These are phyloP conservation scores for Eptatretus burgeri DNA, from an alignment of 2,113 vertebrate species.

Conservation along the genomic window DNA sequence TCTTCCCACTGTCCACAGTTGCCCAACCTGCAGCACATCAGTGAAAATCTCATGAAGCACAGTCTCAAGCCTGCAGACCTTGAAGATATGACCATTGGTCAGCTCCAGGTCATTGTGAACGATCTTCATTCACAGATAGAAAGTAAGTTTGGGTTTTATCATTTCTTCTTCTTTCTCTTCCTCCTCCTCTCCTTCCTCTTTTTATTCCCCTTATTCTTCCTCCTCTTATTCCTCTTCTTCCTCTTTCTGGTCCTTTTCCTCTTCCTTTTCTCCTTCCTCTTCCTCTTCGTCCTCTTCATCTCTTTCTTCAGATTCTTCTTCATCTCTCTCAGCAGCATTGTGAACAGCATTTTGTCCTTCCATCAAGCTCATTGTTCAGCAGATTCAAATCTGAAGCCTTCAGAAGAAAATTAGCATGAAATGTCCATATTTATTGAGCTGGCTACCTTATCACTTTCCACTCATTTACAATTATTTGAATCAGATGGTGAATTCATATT, in stretches of 20 bases:
- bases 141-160: conserved; percentile 27
- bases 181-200: background rate
- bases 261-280: background rate
- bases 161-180: background rate
- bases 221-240: background rate
- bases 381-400: too few species aligned
- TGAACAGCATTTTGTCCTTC: too few species aligned
- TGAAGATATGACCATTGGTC: conserved; percentile 78
- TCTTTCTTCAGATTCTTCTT: background rate
- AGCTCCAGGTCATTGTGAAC: conserved; percentile 92
- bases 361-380: too few species aligned
- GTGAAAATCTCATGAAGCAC: conserved; percentile 92
- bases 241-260: background rate
- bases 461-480: too few species aligned
- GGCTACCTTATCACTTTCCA: too few species aligned
- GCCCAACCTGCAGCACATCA: conserved; percentile 92
- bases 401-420: too few species aligned
- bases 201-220: background rate
- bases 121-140: conserved; percentile 97
- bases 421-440: too few species aligned
- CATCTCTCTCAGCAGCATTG: background rate
- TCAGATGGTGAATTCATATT: too few species aligned
- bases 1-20: conserved; percentile 27
- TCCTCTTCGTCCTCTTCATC: background rate
- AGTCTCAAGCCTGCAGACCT: conserved; percentile 69